Evolutionary conservation across 2,797 vertebrate genomes (phyloP).

Genomic region (Yasuhikotakia modesta): DNA sequence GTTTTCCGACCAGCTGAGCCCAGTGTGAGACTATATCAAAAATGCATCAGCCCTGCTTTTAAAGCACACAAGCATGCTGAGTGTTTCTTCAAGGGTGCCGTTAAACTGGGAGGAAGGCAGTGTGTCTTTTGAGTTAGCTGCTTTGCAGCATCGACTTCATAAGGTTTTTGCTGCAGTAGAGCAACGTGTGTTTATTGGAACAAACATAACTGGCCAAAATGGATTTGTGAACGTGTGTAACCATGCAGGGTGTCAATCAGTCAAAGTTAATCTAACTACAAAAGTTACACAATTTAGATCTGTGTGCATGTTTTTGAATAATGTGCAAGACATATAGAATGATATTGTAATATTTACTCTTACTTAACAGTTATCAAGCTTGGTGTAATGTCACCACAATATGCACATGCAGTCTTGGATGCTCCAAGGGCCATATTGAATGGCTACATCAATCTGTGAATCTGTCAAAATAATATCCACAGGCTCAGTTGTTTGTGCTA

Average conservation of each 20-base stretch:
- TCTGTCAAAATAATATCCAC: no score
- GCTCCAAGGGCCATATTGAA: no score
- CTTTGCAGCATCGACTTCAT: slow-evolving; percentile 27
- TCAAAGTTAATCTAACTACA: not conserved
- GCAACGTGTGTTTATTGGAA: not conserved
- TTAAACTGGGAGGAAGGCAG: slow-evolving; percentile 55
- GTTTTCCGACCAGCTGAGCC: slow-evolving; percentile 49
- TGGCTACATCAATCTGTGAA: no score
- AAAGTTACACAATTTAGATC: not conserved
- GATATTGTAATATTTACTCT: no score
- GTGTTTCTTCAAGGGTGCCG: slow-evolving; percentile 53
- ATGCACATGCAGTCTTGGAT: no score
- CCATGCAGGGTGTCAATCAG: not conserved
- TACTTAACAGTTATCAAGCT: no score
- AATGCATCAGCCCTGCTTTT: slow-evolving; percentile 61
- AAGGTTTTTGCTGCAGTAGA: slow-evolving; percentile 5
- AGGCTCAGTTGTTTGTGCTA: no score
- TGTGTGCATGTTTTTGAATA: no score
- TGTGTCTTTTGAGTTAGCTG: slow-evolving; percentile 45
- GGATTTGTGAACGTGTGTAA: not conserved
- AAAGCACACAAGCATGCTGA: slow-evolving; percentile 42
- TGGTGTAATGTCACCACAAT: no score
- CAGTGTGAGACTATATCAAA: slow-evolving; percentile 63
- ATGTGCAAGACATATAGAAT: no score
- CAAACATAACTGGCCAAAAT: not conserved